These are phyloP conservation scores for Ara ararauna DNA, from an alignment of 2,797 vertebrate species.

Conservation along the genomic window DNA sequence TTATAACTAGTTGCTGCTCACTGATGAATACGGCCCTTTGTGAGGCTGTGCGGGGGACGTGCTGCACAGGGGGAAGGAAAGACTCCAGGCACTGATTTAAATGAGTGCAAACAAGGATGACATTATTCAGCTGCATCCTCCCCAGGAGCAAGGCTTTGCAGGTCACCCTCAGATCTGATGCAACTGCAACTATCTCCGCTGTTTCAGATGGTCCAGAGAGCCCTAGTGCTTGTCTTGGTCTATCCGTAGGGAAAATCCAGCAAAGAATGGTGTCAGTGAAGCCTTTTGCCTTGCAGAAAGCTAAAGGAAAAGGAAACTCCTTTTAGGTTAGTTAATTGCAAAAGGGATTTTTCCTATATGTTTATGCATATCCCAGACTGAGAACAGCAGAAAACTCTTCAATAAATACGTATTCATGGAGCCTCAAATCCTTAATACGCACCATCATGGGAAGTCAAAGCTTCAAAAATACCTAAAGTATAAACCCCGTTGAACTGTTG, in stretches of 20 bases:
- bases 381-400: neutral
- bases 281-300: neutral
- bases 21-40: constrained; percentile 45
- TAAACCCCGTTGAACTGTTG: neutral
- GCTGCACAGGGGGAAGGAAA: constrained; percentile 42
- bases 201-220: neutral
- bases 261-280: neutral
- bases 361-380: neutral
- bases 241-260: neutral
- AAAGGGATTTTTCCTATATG: neutral
- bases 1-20: neutral
- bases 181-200: neutral
- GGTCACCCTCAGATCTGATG: neutral
- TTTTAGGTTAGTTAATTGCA: neutral
- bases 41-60: constrained; percentile 4
- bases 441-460: neutral
- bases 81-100: neutral
- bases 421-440: neutral
- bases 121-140: constrained; percentile 44
- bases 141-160: neutral
- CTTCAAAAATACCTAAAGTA: neutral
- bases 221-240: neutral
- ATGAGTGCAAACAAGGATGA: constrained; percentile 35
- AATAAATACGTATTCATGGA: neutral
- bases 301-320: neutral